These are phyloP conservation scores for Salticus scenicus DNA, from an alignment of 2,888 invertebrate species.

Conservation along the genomic window DNA sequence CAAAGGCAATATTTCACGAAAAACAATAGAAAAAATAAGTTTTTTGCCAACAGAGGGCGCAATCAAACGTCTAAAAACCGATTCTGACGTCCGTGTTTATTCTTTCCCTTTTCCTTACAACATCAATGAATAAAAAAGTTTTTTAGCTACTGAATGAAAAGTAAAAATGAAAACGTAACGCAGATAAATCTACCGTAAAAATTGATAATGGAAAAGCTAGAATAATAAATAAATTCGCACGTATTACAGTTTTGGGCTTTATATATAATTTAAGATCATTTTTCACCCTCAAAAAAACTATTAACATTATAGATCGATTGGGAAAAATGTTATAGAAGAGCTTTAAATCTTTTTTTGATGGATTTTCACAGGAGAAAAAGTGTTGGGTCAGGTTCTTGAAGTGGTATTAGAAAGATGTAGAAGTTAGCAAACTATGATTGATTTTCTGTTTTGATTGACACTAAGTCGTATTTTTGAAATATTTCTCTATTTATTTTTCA, in stretches of 20 bases:
- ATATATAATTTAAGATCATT: not conserved
- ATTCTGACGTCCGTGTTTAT: not conserved
- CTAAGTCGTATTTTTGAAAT: no score
- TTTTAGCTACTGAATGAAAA: not conserved
- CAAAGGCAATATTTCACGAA: not conserved
- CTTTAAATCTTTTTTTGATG: constrained; percentile 8
- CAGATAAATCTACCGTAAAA: not conserved
- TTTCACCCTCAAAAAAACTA: not conserved
- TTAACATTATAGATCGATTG: not conserved
- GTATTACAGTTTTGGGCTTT: not conserved
- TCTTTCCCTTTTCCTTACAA: not conserved
- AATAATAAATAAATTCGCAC: no score
- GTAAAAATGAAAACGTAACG: not conserved
- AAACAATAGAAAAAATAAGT: not conserved
- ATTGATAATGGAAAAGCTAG: not conserved
- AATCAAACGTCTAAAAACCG: not conserved
- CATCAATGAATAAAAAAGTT: not conserved
- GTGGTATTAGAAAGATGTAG: not conserved
- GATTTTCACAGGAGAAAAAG: not conserved
- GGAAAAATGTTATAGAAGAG: not conserved
- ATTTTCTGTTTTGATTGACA: not conserved
- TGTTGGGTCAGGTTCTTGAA: not conserved
- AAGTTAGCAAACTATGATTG: not conserved
- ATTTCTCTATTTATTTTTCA: no score
- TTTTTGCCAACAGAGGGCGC: constrained; percentile 1